Evolutionary conservation across 2,113 vertebrate species (phyloP), one percentile per base, ranked within the genome.

Genomic region (Lepus timidus): DNA sequence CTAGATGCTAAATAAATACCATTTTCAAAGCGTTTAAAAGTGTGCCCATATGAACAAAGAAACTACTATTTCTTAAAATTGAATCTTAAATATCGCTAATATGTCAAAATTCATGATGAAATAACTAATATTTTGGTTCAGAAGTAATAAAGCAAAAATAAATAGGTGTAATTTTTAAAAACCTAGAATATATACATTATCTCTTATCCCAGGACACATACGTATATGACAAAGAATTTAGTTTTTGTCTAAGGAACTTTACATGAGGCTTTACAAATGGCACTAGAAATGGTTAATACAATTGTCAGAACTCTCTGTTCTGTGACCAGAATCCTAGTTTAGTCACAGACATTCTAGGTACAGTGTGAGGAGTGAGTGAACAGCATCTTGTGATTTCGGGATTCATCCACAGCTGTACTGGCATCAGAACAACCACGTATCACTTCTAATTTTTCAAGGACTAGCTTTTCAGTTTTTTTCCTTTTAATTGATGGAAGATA

Each of bases 371-470:
- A 23, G 19, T n/a, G 27, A 65, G 62, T 55, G 22, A 75, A 27
- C 31, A 61, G 22, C 33, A 71, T 1, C 0, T 52, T 9, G 20
- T 27, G 22, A 75, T 91, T 73, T 67, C 25, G 58, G 65, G 75
- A 81, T 17, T 74, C 1, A 5, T 33, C 27, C 68, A 73, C 19
- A 67, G 22, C 9, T 27, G 4, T 19, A 44, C 11, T 39, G 23
- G 11, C 17, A 6, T 88, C 36, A 73, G 22, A 90, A n/a, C 33
- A 65, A 17, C 62, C 31, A 75, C 25, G 33, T 31, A 23, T 23
- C 62, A 31, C 81, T 96, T 91, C 64, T 82, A 94, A 91, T 70
- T 81, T 92, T 49, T 85, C 20, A 70, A 84, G 20, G 14, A 39
- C 1, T 39, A 1, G 64, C 9, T 67, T 94, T 90, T 90, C 33